Evolutionary conservation across 2,888 invertebrate species (phyloP), one percentile per base, ranked within the genome.

Genomic region (Troides aeacus): DNA sequence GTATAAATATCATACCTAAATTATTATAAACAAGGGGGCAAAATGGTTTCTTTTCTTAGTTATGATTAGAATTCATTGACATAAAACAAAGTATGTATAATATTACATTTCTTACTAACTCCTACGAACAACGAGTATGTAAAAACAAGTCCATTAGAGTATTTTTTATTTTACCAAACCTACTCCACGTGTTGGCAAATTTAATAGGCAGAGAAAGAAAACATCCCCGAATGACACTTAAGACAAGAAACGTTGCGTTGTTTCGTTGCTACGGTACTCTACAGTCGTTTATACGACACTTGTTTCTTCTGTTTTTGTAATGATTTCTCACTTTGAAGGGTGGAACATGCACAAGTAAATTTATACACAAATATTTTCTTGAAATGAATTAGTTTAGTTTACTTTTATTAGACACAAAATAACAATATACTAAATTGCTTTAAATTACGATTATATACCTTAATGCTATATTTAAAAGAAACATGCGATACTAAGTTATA

Each of bases 231-330:
- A 61, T 64, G 56, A 65, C 69, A 65, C 65, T 69, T 46, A 53
- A 69, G 61, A 62, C 64, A 61, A 69, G 64, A 17, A 64, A 61
- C 69, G 61, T 61, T 42, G 53, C 53, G 56, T 69, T 64, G 64
- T 60, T 60, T 23, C 36, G 61, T 64, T 62, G 46, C 46, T 42
- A 23, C 46, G 30, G 61, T 57, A 65, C 65, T 61, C 53, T 53
- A 53, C 53, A 53, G 53, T 53, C 65, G 56, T 69, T 69, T 65
- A 39, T 58, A 65, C 56, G 69, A 69, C 57, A 57, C 65, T 69
- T 42, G 56, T 58, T 23, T 58, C 23, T 58, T 58, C n/a, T 58
- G 57, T 15, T 58, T 23, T 23, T 58, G 23, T 23, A 58, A 58
- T 58, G 57, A 58, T 58, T 58, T 21, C 57, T 46, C 21, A 56